Conservation (phyloP, 2,888 invertebrate species). For the Tipula unca region DNA sequence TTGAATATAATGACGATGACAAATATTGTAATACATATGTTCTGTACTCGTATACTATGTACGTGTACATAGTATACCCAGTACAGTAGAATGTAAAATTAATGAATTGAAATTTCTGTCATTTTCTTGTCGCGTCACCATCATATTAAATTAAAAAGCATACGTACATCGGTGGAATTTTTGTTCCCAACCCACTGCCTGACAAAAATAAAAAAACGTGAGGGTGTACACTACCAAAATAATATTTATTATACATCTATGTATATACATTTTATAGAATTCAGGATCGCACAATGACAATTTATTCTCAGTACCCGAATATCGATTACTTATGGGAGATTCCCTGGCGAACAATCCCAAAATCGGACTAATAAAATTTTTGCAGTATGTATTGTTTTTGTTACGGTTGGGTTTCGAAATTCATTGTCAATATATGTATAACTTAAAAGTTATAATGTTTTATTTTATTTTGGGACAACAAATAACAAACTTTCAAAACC, state of each 20-base stretch:
- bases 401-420: not conserved
- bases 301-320: not conserved
- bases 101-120: not conserved
- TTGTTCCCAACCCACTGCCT: not conserved
- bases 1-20: not conserved
- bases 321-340: not conserved
- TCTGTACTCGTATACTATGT: not conserved
- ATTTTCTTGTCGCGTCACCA: not conserved
- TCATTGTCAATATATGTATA: not conserved
- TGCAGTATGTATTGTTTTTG: not conserved
- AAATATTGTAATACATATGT: not conserved
- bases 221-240: too few relatives aligned
- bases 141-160: not conserved
- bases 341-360: not conserved
- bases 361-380: not conserved
- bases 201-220: too few relatives aligned
- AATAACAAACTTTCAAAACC: not conserved
- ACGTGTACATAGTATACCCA: not conserved
- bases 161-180: not conserved
- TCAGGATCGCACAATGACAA: not conserved
- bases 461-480: not conserved
- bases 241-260: too few relatives aligned
- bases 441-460: not conserved
- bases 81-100: not conserved
- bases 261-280: not conserved